Conservation (phyloP, 2,888 invertebrate genomes). For the Cabera pusaria region DNA sequence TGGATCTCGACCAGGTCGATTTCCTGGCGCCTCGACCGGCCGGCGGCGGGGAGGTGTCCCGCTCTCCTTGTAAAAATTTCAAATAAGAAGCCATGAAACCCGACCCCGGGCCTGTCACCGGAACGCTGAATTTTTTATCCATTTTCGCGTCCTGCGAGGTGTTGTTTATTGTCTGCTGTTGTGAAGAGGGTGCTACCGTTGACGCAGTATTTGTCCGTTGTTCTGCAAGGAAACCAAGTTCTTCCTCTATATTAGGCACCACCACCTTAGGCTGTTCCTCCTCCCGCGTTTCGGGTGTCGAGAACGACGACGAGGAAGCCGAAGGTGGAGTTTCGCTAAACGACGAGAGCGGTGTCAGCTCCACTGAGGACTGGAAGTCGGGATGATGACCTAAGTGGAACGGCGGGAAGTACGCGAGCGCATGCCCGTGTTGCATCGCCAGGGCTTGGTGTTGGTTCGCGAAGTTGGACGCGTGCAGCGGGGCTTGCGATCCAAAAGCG, state of each 20-base stretch:
- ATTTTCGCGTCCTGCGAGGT: conserved; percentile 80
- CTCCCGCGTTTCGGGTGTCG: conserved; percentile 82
- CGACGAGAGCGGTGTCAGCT: conserved; percentile 84
- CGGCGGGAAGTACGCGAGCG: conserved; percentile 90
- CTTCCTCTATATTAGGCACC: conserved; percentile 95
- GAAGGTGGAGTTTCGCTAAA: conserved; percentile 84
- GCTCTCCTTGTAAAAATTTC: conserved; percentile 92
- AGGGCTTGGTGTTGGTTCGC: conserved; percentile 86
- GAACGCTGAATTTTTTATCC: conserved; percentile 85
- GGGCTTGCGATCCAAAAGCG: conserved; percentile 83
- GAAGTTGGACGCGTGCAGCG: conserved; percentile 80
- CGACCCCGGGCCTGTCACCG: conserved; percentile 84
- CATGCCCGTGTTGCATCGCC: conserved; percentile 87
- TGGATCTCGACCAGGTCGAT: conserved; percentile 85
- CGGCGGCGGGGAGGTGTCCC: conserved; percentile 91
- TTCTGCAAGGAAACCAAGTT: conserved; percentile 91
- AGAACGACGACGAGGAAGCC: conserved; percentile 82
- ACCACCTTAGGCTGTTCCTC: conserved; percentile 92
- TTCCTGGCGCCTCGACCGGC: conserved; percentile 86
- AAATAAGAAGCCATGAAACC: conserved; percentile 95
- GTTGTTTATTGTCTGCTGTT: conserved; percentile 75
- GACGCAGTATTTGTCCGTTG: conserved; percentile 79
- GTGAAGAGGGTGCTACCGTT: conserved; percentile 78
- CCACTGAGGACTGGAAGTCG: conserved; percentile 86
- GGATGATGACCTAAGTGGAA: conserved; percentile 89